Percentiles rank a stretch among this genome's conserved stretches.
Evolutionary conservation across 2,888 invertebrate species (phyloP).

Genomic region (Platerodrilus igneus): DNA sequence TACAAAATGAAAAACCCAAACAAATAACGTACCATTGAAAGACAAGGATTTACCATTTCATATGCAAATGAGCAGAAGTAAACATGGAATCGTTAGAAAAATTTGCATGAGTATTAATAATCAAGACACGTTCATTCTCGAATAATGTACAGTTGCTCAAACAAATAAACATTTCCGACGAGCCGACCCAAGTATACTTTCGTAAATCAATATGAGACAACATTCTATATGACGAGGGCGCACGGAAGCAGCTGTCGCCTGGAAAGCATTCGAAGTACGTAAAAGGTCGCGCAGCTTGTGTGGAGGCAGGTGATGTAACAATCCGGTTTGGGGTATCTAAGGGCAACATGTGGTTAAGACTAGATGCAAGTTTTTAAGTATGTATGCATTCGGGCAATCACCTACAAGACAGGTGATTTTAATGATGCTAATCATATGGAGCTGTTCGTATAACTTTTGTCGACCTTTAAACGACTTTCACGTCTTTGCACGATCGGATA

Average conservation of each 20-base stretch:
- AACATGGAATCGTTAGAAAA: constrained; percentile 5
- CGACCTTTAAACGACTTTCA: constrained; percentile 19
- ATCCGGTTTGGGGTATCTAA: constrained; percentile 36
- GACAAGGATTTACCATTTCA: not conserved
- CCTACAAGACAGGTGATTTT: constrained; percentile 28
- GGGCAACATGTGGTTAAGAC: constrained; percentile 35
- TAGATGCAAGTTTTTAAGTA: constrained; percentile 26
- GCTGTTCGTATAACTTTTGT: constrained; percentile 9
- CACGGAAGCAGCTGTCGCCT: constrained; percentile 38
- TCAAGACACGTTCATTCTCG: constrained; percentile 19
- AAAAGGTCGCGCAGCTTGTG: constrained; percentile 35
- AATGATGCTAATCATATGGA: constrained; percentile 5
- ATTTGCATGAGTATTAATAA: constrained; percentile 12
- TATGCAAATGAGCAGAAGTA: not conserved
- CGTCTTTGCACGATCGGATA: no score
- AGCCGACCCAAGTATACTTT: no score
- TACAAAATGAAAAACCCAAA: not conserved
- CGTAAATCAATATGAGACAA: constrained; percentile 13
- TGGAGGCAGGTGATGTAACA: constrained; percentile 36
- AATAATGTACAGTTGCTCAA: constrained; percentile 23
- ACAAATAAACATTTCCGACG: no score
- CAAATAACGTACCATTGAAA: not conserved
- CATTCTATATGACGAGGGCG: constrained; percentile 27
- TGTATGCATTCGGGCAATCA: constrained; percentile 21
- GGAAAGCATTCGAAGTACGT: constrained; percentile 32